Conservation (phyloP, 2,888 invertebrate genomes). For the Sympetrum striolatum region DNA sequence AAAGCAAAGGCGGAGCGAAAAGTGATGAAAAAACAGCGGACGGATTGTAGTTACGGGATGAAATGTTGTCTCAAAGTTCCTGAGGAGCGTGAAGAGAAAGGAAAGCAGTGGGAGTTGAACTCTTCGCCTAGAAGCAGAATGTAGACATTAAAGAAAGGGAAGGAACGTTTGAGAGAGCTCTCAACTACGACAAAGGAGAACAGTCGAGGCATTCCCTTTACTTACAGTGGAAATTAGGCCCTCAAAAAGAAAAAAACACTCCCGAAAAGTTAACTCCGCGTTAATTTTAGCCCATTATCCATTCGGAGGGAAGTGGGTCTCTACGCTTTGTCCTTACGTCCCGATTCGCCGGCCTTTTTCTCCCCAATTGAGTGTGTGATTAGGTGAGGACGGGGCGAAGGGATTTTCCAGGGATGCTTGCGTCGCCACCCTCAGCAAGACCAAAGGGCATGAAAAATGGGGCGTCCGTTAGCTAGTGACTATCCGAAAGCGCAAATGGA, state of each 20-base stretch:
- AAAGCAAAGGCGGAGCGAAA: too few species aligned
- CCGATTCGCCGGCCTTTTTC: background rate
- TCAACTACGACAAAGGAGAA: background rate
- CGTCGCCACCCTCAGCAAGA: background rate
- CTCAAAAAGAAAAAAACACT: background rate
- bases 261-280: background rate
- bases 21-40: too few species aligned
- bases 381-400: background rate
- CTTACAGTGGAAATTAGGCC: background rate
- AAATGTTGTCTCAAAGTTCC: background rate
- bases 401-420: background rate
- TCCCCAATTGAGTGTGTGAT: background rate
- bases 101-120: background rate
- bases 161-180: too few species aligned
- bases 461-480: too few species aligned
- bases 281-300: background rate
- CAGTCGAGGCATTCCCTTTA: background rate
- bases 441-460: too few species aligned
- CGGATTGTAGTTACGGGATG: too few species aligned
- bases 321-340: background rate
- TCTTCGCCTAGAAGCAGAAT: too few species aligned
- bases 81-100: background rate
- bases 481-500: too few species aligned
- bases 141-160: too few species aligned
- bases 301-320: background rate